These are phyloP conservation scores for Pogonocherus hispidulus DNA, from an alignment of 2,888 invertebrate species.

Conservation along the genomic window DNA sequence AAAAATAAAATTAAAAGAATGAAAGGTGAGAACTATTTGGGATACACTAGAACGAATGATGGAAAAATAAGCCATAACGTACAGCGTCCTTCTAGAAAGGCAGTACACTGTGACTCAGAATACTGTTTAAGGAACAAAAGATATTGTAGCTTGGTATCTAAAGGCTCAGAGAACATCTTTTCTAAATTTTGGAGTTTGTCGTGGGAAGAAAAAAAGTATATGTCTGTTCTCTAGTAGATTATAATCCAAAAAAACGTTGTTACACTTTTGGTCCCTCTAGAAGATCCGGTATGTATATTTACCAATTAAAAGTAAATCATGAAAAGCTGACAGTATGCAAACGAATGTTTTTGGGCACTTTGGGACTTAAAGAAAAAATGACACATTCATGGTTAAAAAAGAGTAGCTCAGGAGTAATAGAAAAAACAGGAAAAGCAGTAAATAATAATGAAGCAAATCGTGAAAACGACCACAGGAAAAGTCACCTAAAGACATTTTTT, in stretches of 20 bases:
- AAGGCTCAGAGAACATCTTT: constrained; percentile 9
- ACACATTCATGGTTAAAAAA: constrained; percentile 31
- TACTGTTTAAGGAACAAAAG: constrained; percentile 15
- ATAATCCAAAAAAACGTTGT: not conserved
- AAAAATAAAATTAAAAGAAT: constrained; percentile 28
- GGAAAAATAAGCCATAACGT: constrained; percentile 8
- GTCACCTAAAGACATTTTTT: constrained; percentile 12
- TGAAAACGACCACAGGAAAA: not conserved
- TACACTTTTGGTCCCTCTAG: not conserved
- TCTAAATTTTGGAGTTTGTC: constrained; percentile 10
- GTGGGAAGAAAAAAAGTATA: not conserved
- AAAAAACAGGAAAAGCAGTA: not conserved
- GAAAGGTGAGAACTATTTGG: constrained; percentile 17
- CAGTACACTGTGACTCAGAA: not conserved
- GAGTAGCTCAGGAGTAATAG: constrained; percentile 5
- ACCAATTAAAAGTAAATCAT: not conserved
- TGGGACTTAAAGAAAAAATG: constrained; percentile 27
- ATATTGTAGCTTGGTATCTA: not conserved
- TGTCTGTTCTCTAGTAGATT: not conserved
- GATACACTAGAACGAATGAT: not conserved
- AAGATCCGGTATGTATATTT: not conserved
- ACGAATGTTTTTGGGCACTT: constrained; percentile 14
- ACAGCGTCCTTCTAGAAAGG: not conserved
- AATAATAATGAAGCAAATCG: not conserved
- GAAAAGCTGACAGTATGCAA: not conserved